Base-by-base conservation (phyloP, 2,888 invertebrate genomes). In the Platypus cylindrus region DNA sequence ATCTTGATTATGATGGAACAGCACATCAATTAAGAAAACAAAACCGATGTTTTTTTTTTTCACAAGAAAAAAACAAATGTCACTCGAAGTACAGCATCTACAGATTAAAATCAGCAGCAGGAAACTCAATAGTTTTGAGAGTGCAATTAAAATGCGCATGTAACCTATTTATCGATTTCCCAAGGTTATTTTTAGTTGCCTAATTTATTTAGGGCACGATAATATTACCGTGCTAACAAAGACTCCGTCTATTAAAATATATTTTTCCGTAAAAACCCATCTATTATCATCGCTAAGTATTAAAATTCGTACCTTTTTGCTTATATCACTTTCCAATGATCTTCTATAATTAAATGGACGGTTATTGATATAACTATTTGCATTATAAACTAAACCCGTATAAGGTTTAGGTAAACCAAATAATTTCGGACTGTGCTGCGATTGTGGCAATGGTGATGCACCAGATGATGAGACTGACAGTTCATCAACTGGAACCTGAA, bases 281-380 rank as follows among this genome's bases (percentile, higher is more conserved):
- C 20, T 7, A 7, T 2, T 29, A 3, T 29, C 12, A 5, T 29
- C n/a, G 11, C 17, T 9, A 7, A 14, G 5, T 11, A 17, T 7
- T 7, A 9, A 5, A 14, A 14, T 23, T 11, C 45, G 51, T 46
- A 61, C 60, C 58, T 59, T 60, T 47, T 58, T 60, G 9, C 67
- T 67, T 14, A 44, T 33, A 17, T 45, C 45, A 8, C 67, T 67
- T 46, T 71, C 72, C 44, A 69, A 59, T 4, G 74, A 70, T 45
- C 73, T 68, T 44, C 73, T 65, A 47, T 74, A 74, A 42, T 64
- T 55, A 48, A 68, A 70, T 36, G 78, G 75, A 46, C 76, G 65
- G 58, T 78, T 79, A 28, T 76, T 77, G 68, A 78, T 72, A 53
- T 79, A 79, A 47, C 78, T 78, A 37, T 75, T 74, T 26, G 78